Evolutionary conservation across 2,888 invertebrate genomes (phyloP).

Genomic region (Tuberolachnus salignus): DNA sequence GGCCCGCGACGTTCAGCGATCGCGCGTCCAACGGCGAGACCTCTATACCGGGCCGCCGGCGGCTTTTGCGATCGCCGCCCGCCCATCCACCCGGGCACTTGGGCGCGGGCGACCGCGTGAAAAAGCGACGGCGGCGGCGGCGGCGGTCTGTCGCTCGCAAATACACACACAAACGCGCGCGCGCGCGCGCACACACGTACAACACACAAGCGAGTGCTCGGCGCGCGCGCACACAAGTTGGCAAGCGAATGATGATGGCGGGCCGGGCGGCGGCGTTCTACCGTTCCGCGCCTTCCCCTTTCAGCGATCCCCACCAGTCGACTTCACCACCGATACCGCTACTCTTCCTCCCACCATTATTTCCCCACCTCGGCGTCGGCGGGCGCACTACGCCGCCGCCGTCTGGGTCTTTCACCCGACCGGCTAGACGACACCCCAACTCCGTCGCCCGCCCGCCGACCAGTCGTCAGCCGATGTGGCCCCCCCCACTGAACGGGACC

Average conservation of each 20-base stretch:
- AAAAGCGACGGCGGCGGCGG: constrained; percentile 23
- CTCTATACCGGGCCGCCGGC: background rate
- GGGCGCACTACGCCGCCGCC: constrained; percentile 35
- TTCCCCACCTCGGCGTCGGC: background rate
- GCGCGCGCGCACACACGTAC: background rate
- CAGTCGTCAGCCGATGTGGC: background rate
- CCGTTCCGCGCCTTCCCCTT: constrained; percentile 35
- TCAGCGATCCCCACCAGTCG: background rate
- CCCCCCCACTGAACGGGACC: constrained; percentile 25
- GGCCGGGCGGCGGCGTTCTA: constrained; percentile 23
- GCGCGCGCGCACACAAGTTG: constrained; percentile 40
- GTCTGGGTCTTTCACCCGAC: constrained; percentile 59
- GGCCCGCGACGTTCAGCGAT: constrained; percentile 22
- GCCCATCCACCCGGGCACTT: constrained; percentile 19
- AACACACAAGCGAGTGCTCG: background rate
- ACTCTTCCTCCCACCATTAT: background rate
- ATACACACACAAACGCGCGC: no score
- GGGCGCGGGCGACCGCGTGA: constrained; percentile 35
- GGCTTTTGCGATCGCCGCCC: constrained; percentile 29
- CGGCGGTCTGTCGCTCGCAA: constrained; percentile 1
- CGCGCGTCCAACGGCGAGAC: background rate
- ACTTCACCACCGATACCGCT: background rate
- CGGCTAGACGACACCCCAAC: constrained; percentile 54
- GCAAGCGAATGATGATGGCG: constrained; percentile 47
- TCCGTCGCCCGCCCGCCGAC: background rate